A percentile compares a stretch with the other conserved stretches of the same genome.
phyloP scores from a whole-genome alignment of 2,113 vertebrate genomes.

The Brachypodius melanocephalos region DNA sequence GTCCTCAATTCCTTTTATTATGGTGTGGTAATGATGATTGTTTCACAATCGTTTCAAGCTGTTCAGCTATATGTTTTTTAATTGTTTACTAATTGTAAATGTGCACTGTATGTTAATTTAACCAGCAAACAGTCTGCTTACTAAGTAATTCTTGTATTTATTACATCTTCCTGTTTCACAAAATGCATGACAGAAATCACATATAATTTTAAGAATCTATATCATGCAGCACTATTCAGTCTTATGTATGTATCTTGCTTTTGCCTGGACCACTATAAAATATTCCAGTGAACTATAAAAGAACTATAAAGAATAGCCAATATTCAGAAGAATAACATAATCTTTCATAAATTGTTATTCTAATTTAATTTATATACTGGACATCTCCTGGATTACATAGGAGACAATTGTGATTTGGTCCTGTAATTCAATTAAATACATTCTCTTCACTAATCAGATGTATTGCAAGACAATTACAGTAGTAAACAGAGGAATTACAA shows the following conservation, averaged over 20 bases:
- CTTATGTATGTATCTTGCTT: background rate
- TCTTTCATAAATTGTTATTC: background rate
- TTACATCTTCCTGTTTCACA: conserved; percentile 9
- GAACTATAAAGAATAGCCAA: background rate
- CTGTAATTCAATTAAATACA: background rate
- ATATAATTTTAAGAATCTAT: background rate
- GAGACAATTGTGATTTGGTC: background rate
- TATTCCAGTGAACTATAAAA: background rate
- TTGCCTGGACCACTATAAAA: background rate
- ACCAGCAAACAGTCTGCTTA: conserved; percentile 29
- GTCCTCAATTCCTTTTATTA: background rate
- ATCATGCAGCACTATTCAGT: background rate
- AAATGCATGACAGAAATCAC: background rate
- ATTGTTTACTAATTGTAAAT: conserved; percentile 26
- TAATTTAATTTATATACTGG: background rate
- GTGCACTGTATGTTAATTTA: conserved; percentile 39
- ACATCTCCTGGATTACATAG: background rate
- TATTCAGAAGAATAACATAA: background rate
- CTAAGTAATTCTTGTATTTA: conserved; percentile 31
- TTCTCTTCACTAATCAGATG: background rate
- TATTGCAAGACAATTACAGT: background rate
- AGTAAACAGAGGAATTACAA: background rate
- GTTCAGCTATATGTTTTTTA: conserved; percentile 43
- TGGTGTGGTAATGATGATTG: conserved; percentile 26
- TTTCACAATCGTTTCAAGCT: background rate